Evolutionary conservation across 2,888 invertebrate species (phyloP).

Genomic region (Capitulum mitella): DNA sequence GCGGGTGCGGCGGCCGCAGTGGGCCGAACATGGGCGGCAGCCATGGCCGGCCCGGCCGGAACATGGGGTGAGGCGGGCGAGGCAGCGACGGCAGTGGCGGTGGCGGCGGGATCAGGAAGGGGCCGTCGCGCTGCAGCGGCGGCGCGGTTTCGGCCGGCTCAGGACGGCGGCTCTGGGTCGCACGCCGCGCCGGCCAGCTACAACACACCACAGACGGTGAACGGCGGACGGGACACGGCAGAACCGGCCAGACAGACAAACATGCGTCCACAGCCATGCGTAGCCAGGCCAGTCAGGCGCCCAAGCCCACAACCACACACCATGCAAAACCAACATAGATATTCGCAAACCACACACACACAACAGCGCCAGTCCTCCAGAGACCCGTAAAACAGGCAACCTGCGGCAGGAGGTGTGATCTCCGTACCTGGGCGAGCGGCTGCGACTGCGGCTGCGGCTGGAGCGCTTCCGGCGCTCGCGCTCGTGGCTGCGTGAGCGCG

Average conservation of each 20-base stretch:
- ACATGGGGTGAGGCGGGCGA: not conserved
- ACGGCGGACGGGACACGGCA: too few species aligned
- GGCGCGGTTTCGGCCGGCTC: conserved; percentile 7
- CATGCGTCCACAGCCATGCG: too few species aligned
- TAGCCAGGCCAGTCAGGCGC: too few species aligned
- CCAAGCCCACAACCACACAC: too few species aligned
- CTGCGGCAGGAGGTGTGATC: too few species aligned
- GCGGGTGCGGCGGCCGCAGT: not conserved
- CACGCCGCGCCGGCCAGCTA: not conserved
- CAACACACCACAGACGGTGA: not conserved
- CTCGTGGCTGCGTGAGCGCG: conserved; percentile 13
- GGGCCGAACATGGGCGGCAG: not conserved
- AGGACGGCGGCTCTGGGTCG: not conserved
- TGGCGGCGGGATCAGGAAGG: conserved; percentile 12
- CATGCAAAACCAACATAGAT: too few species aligned
- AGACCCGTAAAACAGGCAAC: too few species aligned
- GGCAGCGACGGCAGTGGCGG: not conserved
- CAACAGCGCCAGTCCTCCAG: too few species aligned
- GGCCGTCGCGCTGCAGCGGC: conserved; percentile 12
- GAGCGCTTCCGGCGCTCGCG: conserved; percentile 3
- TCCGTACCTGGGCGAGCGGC: conserved; percentile 2
- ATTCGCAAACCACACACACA: too few species aligned
- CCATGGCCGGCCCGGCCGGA: not conserved
- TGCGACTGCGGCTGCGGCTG: not conserved
- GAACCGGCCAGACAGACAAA: too few species aligned